Evolutionary conservation across 1,140 invertebrate species (phyloP).

Genomic region (Drosophila bocki): DNA sequence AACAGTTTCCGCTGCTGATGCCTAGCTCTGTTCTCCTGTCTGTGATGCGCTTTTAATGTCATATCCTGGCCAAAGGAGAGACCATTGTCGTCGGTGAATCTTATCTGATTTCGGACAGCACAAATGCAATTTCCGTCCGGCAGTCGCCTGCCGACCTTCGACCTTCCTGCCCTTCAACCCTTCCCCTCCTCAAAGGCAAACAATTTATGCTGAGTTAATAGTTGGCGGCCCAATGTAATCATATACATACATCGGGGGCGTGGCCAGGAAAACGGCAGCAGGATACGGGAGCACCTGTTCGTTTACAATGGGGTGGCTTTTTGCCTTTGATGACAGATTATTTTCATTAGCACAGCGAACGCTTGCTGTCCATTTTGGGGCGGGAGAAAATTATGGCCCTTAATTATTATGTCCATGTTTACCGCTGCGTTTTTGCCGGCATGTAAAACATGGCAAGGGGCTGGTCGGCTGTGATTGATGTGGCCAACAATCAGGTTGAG

Average conservation of each 20-base stretch:
- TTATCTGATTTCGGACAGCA: constrained; percentile 76
- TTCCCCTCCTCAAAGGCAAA: constrained; percentile 15
- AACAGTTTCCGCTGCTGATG: constrained; percentile 65
- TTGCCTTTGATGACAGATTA: constrained; percentile 83
- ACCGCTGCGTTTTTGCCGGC: constrained; percentile 22
- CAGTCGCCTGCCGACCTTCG: constrained; percentile 9
- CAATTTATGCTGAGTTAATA: constrained; percentile 81
- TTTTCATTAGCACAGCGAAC: constrained; percentile 71
- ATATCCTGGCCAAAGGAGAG: constrained; percentile 59
- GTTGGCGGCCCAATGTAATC: constrained; percentile 63
- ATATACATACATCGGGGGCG: constrained; percentile 24
- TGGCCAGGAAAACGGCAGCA: neutral
- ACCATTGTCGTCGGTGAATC: constrained; percentile 29
- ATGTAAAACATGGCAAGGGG: constrained; percentile 53
- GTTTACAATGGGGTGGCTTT: constrained; percentile 32
- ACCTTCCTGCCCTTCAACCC: constrained; percentile 45
- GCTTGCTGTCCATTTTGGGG: constrained; percentile 27
- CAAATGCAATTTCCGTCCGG: constrained; percentile 81
- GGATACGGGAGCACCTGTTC: constrained; percentile 55
- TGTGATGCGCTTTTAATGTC: constrained; percentile 80
- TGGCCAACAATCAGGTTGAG: constrained; percentile 46
- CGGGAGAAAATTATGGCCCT: constrained; percentile 56
- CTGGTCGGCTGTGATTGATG: constrained; percentile 52
- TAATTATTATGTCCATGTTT: constrained; percentile 77
- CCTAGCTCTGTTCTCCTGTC: constrained; percentile 5